Evolutionary conservation across 2,888 invertebrate species (phyloP).

Genomic region (Tyria jacobaeae): DNA sequence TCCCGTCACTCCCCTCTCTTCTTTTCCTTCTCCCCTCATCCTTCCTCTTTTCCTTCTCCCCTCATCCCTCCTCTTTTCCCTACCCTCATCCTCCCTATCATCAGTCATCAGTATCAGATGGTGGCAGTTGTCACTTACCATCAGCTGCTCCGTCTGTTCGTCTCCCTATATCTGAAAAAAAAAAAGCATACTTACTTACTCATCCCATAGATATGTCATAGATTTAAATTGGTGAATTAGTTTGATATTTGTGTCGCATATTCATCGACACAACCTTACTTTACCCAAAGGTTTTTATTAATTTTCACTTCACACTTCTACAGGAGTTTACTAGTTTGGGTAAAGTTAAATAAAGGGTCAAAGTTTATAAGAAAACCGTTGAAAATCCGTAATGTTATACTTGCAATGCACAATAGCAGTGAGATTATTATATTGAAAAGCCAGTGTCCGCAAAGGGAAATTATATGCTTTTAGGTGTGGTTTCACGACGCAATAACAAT

Average conservation of each 20-base stretch:
- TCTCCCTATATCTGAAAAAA: too few species aligned
- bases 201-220: too few species aligned
- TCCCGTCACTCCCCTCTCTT: too few species aligned
- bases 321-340: background rate
- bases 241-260: background rate
- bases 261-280: too few species aligned
- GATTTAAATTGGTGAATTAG: background rate
- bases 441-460: background rate
- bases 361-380: background rate
- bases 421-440: background rate
- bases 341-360: background rate
- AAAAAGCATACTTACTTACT: too few species aligned
- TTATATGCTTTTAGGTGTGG: background rate
- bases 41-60: too few species aligned
- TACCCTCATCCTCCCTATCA: too few species aligned
- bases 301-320: background rate
- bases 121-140: too few species aligned
- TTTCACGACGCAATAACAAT: background rate
- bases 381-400: background rate
- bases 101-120: too few species aligned
- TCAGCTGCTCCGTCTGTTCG: too few species aligned
- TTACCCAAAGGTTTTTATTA: background rate
- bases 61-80: too few species aligned
- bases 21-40: too few species aligned
- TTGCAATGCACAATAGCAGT: background rate